phyloP scores from a whole-genome alignment of 2,797 vertebrate genomes.

The Valencia hispanica region DNA sequence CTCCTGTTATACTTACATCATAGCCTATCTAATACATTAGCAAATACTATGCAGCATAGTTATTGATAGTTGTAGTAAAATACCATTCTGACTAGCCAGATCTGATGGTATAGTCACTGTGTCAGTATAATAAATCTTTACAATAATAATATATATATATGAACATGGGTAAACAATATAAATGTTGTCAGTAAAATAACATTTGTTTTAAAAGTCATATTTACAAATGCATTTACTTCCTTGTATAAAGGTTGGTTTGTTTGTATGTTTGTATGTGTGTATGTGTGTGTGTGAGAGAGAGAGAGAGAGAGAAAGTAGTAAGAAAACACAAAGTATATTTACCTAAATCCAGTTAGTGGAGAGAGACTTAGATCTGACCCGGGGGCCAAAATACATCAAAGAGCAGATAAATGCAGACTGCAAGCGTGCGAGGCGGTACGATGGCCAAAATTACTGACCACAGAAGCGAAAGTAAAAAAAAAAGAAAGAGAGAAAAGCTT shows the following conservation, averaged over 20 bases:
- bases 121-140: not conserved
- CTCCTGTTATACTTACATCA: no score
- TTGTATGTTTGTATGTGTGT: not conserved
- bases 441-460: not conserved
- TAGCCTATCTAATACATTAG: no score
- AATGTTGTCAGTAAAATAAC: not conserved
- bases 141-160: not conserved
- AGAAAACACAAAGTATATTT: not conserved
- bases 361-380: not conserved
- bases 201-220: not conserved
- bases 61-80: not conserved
- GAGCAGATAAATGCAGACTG: conserved; percentile 14
- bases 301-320: not conserved
- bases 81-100: not conserved
- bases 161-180: not conserved
- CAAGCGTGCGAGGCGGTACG: not conserved
- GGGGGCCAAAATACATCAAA: conserved; percentile 23
- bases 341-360: conserved; percentile 5
- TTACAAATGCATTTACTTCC: conserved; percentile 9
- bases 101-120: not conserved
- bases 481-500: not conserved
- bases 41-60: not conserved
- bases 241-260: not conserved
- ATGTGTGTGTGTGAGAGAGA: not conserved
- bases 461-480: conserved; percentile 43